Evolutionary conservation across 2,797 vertebrate species (phyloP).

Genomic region (Silurus aristotelis): DNA sequence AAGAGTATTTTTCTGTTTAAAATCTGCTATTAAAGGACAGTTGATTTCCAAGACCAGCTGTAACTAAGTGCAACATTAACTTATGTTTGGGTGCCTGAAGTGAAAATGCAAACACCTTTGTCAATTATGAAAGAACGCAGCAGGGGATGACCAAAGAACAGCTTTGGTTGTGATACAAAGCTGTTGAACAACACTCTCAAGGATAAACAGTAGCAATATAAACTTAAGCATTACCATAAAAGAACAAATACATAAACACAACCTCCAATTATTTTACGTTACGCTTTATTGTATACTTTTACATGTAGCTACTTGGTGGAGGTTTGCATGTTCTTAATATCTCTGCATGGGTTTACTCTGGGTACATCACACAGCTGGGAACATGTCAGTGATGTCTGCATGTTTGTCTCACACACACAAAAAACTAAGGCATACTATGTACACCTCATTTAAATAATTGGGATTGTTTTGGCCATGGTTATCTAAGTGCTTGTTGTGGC

Average conservation of each 20-base stretch:
- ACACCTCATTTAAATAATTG: not conserved
- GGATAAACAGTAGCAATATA: conserved; percentile 26
- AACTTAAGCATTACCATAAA: not conserved
- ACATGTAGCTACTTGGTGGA: not conserved
- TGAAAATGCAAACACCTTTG: not conserved
- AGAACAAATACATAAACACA: not conserved
- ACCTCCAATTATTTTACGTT: not conserved
- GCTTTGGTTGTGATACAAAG: not conserved
- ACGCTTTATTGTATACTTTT: not conserved
- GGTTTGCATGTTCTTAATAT: not conserved
- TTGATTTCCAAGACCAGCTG: not conserved
- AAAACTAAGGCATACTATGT: not conserved
- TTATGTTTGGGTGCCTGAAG: not conserved
- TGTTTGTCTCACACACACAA: not conserved
- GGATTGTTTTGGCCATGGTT: not conserved
- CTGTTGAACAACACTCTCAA: not conserved
- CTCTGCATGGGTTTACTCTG: not conserved
- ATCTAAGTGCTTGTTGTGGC: not conserved
- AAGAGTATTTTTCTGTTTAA: not conserved
- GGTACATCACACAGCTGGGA: not conserved
- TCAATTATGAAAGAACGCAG: not conserved
- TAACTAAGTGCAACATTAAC: not conserved
- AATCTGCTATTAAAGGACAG: not conserved
- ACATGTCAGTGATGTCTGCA: not conserved
- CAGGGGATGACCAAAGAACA: not conserved